Base-by-base conservation (phyloP, 2,888 invertebrate species). In the Physocephala rufipes region DNA sequence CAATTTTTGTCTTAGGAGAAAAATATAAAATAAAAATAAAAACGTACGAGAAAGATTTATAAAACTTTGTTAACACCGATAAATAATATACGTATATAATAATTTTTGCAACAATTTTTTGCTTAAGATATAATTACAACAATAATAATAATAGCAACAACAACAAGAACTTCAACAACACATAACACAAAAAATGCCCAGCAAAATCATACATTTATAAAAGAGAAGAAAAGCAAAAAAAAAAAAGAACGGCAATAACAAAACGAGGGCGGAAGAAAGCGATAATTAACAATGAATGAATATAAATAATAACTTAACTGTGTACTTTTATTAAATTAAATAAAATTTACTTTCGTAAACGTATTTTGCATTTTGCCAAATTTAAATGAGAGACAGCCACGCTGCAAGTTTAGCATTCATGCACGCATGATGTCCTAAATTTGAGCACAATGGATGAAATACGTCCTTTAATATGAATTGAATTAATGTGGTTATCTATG, bases 401-500 rank as follows among this genome's bases (percentile, higher is more conserved):
- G 26, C 15, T 53, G 36, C 15, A 30, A 12, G 36, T 36, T 30
- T 66, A 21, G 2, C 21, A 53, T 19, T 51, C 19, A 15, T 43
- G 28, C 28, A 47, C 28, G 66, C 24, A 53, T 66, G 47, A 45
- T 59, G 49, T 28, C 49, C 43, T 67, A 67, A 59, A 59, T 55
- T 49, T 67, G 67, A 26, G 67, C 47, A 61, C 61, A 68, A 36
- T 68, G 21, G 55, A 30, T 49, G 51, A 62, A 68, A 68, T 68
- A 62, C 68, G 68, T 51, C 36, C 62, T 68, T 68, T 62, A 66
- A 67, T 70, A 73, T 82, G 80, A 80, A 82, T 79, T 79, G 80
- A 80, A 82, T 79, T 79, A 80, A 80, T 83, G 82, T 82, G 82
- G 83, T 83, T 82, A 82, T 82, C 80, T 83, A 83, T 82, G 83